Conservation (phyloP, 2,797 vertebrate genomes). For the Myripristis murdjan region DNA sequence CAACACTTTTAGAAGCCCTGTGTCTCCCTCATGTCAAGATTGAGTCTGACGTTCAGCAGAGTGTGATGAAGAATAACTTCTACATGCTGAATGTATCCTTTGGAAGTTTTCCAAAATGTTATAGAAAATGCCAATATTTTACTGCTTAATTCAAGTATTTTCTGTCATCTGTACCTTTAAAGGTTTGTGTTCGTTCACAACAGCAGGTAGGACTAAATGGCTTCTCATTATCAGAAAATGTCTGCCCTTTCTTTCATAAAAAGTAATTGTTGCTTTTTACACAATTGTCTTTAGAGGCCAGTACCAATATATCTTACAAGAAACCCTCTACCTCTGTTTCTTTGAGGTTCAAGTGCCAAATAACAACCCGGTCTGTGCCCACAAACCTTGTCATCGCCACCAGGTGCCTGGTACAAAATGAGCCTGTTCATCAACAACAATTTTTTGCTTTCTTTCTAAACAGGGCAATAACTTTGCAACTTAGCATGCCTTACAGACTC, state of each 20-base stretch:
- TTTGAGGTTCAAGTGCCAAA: slow-evolving; percentile 20
- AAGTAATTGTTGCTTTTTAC: neutral
- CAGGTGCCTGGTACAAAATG: neutral
- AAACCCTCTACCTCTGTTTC: neutral
- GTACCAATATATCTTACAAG: neutral
- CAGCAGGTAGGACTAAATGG: too few relatives aligned
- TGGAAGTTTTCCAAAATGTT: neutral
- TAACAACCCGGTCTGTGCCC: neutral
- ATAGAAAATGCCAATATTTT: neutral
- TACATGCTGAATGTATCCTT: slow-evolving; percentile 91
- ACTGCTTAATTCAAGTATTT: neutral
- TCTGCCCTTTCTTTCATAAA: neutral
- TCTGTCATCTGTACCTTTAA: neutral
- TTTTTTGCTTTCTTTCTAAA: slow-evolving; percentile 4
- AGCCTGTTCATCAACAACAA: slow-evolving; percentile 20
- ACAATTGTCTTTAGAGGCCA: slow-evolving; percentile 7
- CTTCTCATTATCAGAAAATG: neutral
- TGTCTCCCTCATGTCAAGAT: slow-evolving; percentile 77
- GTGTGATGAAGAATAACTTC: slow-evolving; percentile 52
- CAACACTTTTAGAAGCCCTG: slow-evolving; percentile 58
- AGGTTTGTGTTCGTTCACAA: too few relatives aligned
- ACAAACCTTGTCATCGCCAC: slow-evolving; percentile 1
- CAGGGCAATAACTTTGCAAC: slow-evolving; percentile 5
- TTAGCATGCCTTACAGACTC: slow-evolving; percentile 12
- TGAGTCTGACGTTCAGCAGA: slow-evolving; percentile 62